Evolutionary conservation across 2,888 invertebrate genomes (phyloP), one percentile per base, ranked within the genome.

Genomic region (Drosophila maculinotata): DNA sequence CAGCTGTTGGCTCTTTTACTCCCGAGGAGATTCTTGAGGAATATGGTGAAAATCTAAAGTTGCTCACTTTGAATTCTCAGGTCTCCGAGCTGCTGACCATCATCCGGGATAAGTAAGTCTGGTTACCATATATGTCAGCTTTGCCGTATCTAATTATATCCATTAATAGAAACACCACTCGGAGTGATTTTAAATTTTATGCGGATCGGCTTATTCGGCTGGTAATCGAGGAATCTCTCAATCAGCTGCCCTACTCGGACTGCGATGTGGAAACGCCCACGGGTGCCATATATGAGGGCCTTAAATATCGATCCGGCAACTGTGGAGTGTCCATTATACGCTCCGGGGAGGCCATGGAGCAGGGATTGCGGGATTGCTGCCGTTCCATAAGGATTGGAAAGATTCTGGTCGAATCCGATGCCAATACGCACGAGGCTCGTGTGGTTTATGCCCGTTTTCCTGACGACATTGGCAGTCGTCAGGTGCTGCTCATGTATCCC

Each of bases 361-460:
- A 96, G 92, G 97, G 97, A 4, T 92, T 97, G 39, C 93, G 99
- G 33, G 99, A 99, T 91, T 99, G 99, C 91, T 99, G 99, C 91
- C 94, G 99, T 3, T 99, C 99, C 6, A 99, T 99, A 87, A 94
- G 99, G 59, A 99, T 99, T 75, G 99, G 99, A 26, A 99, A 99
- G 93, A 99, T 99, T 89, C 92, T 99, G 38, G 97, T 99, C 0
- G 98, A 99, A 91, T 98, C 97, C 68, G 98, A 99, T 92, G 95
- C 96, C 8, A 98, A 99, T 87, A 98, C 98, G 0, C 98, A 99
- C 85, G 98, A 97, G 90, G 99, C 99, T 0, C 95, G 95, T 89
- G 98, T 99, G 0, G 98, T 99, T 2, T 99, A 99, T 91, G 97
- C 99, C 4, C 96, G 99, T 90, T 98, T 99, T 90, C 99, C 99